A percentile compares a stretch with the other conserved stretches of the same genome.
Evolutionary conservation across 2,888 invertebrate species (phyloP).

Genomic region (Danaus chrysippus): DNA sequence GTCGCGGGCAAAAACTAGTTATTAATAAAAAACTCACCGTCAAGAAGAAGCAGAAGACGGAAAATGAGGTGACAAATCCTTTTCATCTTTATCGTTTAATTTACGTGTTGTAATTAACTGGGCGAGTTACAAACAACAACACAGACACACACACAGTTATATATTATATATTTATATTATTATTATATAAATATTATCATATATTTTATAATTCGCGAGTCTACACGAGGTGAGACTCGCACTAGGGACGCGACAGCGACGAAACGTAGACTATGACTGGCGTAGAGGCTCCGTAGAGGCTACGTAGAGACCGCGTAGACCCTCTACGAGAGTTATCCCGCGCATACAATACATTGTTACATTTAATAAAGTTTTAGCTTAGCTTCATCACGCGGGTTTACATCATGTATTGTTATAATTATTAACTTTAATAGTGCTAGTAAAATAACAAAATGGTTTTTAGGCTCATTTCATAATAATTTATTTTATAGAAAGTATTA

Average conservation of each 20-base stretch:
- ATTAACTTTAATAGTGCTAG: too few relatives aligned
- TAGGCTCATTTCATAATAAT: too few relatives aligned
- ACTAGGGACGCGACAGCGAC: constrained; percentile 21
- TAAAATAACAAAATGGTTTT: too few relatives aligned
- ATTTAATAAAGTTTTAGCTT: too few relatives aligned
- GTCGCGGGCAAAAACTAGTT: too few relatives aligned
- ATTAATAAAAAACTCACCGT: constrained; percentile 46
- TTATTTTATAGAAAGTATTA: too few relatives aligned
- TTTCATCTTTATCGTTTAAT: constrained; percentile 63
- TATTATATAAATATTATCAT: constrained; percentile 10
- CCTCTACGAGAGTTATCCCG: constrained; percentile 20
- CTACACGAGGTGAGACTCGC: constrained; percentile 7
- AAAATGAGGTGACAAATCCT: constrained; percentile 70
- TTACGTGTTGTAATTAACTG: constrained; percentile 38
- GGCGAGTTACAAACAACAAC: constrained; percentile 13
- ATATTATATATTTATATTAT: too few relatives aligned
- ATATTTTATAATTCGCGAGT: constrained; percentile 15
- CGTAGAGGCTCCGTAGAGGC: too few relatives aligned
- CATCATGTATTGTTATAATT: too few relatives aligned
- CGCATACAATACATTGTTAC: too few relatives aligned
- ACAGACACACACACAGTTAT: constrained; percentile 22
- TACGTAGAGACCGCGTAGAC: constrained; percentile 31
- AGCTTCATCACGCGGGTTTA: too few relatives aligned
- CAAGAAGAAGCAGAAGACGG: constrained; percentile 63
- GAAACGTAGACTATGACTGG: constrained; percentile 33